These are phyloP conservation scores for Pteronura brasiliensis DNA, from an alignment of 2,113 vertebrate genomes.

Conservation along the genomic window DNA sequence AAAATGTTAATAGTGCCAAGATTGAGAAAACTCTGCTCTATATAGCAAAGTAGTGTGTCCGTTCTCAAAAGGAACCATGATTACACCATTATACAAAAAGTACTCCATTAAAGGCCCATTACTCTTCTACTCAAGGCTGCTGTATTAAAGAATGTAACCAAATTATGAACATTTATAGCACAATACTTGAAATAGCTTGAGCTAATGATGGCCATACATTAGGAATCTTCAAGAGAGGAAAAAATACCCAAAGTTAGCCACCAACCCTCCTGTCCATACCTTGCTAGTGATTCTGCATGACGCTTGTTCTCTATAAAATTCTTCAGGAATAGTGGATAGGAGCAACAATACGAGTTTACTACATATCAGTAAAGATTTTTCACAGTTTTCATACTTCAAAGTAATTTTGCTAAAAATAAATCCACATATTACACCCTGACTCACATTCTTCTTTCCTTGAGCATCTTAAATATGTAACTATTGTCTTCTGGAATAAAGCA, in stretches of 20 bases:
- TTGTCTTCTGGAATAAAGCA: not conserved
- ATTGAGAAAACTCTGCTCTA: not conserved
- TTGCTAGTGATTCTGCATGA: not conserved
- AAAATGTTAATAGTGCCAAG: not conserved
- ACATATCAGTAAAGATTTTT: not conserved
- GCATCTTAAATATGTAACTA: conserved; percentile 3
- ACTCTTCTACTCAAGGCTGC: not conserved
- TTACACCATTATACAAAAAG: not conserved
- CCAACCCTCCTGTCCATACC: not conserved
- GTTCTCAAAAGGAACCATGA: not conserved
- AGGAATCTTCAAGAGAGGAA: not conserved
- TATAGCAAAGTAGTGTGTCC: not conserved
- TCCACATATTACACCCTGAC: not conserved
- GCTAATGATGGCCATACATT: not conserved
- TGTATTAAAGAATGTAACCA: not conserved
- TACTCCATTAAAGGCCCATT: not conserved
- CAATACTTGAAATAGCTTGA: not conserved
- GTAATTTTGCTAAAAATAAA: not conserved
- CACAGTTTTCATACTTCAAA: not conserved
- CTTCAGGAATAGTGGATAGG: not conserved
- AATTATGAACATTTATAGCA: not conserved
- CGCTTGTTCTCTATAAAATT: not conserved
- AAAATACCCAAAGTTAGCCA: not conserved
- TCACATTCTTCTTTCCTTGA: not conserved
- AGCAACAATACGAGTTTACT: not conserved